These are phyloP conservation scores for Petrosia ficiformis DNA, from an alignment of 37 sponge, comb jelly and placozoan genomes.

Conservation along the genomic window DNA sequence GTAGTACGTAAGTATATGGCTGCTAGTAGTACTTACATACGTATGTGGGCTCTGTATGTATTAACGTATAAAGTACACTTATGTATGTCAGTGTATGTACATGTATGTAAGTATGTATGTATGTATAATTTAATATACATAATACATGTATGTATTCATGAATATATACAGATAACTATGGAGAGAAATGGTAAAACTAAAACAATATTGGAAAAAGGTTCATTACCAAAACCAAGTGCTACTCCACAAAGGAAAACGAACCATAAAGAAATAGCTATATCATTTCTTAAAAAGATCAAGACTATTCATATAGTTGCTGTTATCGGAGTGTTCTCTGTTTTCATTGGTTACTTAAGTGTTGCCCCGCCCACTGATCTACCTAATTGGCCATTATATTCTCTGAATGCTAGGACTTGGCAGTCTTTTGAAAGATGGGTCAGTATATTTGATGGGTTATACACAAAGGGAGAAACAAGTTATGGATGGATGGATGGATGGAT, in stretches of 20 bases:
- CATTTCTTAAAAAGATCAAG: constrained; percentile 6
- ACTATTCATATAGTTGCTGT: constrained; percentile 20
- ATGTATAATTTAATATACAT: too few species aligned
- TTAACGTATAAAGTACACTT: too few species aligned
- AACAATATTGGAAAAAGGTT: background rate
- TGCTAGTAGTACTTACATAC: too few species aligned
- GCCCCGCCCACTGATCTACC: constrained; percentile 82
- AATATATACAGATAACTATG: background rate
- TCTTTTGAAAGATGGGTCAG: constrained; percentile 49
- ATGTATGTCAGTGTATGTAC: too few species aligned
- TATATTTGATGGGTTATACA: background rate
- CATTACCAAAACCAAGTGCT: constrained; percentile 1
- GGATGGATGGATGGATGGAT: too few species aligned
- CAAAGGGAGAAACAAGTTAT: too few species aligned
- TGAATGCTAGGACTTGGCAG: constrained; percentile 74
- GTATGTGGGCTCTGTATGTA: too few species aligned
- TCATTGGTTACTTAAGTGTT: constrained; percentile 69
- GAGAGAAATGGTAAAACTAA: background rate
- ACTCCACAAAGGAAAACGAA: constrained; percentile 1
- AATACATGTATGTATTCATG: too few species aligned
- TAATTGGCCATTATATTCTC: constrained; percentile 78
- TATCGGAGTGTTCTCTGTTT: constrained; percentile 47
- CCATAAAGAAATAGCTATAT: background rate
- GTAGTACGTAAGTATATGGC: too few species aligned
- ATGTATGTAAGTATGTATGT: too few species aligned